Conservation (phyloP, 2,113 vertebrate species). For the Lethenteron camtschaticum region DNA sequence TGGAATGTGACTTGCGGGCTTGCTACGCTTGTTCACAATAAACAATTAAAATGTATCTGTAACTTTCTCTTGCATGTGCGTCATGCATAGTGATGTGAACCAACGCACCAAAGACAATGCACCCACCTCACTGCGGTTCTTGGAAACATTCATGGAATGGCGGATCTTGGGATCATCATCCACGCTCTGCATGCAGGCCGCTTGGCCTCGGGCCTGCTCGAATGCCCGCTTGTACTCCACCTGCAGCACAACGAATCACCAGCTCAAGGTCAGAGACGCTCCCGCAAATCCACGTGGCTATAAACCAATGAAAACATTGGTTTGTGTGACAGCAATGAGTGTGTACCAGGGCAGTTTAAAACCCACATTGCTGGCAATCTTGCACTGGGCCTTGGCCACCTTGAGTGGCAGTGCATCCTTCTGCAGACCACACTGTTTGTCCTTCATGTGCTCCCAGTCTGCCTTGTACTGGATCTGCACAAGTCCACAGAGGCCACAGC, state of each 20-base stretch:
- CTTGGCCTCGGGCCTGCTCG: neutral
- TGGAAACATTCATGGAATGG: constrained; percentile 2
- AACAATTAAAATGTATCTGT: no score
- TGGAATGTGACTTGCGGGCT: no score
- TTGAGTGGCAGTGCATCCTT: constrained; percentile 72
- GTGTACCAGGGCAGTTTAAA: no score
- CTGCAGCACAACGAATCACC: neutral
- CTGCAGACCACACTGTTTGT: constrained; percentile 94
- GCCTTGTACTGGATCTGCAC: constrained; percentile 67
- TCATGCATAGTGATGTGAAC: no score
- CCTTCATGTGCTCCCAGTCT: constrained; percentile 50
- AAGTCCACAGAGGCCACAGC: neutral
- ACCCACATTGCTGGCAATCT: constrained; percentile 47
- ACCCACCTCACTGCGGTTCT: constrained; percentile 1
- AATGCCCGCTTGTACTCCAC: constrained; percentile 4
- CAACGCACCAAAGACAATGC: no score
- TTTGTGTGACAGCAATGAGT: no score
- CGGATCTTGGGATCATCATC: neutral
- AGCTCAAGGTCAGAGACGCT: no score
- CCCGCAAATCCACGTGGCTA: no score
- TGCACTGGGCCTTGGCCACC: constrained; percentile 40
- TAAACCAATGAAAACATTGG: no score
- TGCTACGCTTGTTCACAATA: no score
- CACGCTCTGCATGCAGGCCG: neutral
- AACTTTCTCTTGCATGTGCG: no score